Base-by-base conservation (phyloP, 2,888 invertebrate species). In the Nomada hirtipes region DNA sequence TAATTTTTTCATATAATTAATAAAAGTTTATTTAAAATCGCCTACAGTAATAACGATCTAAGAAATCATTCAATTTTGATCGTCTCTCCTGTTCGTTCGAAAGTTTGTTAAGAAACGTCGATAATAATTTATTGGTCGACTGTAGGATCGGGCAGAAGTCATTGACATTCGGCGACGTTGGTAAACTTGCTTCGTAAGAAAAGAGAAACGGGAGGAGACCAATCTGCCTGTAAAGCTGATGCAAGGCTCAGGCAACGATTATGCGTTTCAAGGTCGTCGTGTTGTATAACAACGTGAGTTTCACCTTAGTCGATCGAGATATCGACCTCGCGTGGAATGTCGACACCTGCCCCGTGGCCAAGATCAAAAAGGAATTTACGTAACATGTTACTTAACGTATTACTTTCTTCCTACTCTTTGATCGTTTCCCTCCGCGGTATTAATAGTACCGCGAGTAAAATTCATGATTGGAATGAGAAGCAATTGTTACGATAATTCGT, bases 271-370 rank as follows among this genome's bases (percentile, higher is more conserved):
- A 87, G 87, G 86, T 69, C 87, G 79, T 9, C 63, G 68, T 64
- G 83, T 87, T 87, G 83, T 85, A 80, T 87, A 87, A 87, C 87
- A 82, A 82, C 80, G 70, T 20, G 75, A 57, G 78, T 79, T 82
- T 75, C 71, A 71, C 80, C 75, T 70, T 67, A 65, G 68, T 23
- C 76, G 85, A 82, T 86, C 86, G 76, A 69, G 82, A 85, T 85
- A 87, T 85, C 87, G 87, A 82, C 87, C 86, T 85, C 81, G 87
- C 26, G 42, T 23, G 84, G 87, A 84, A 84, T 84, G 84, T 57
- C 61, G 74, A 15, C 72, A 20, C 36, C 50, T 71, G 60, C 60
- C 44, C 64, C 42, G 44, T 44, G 13, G 52, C 26, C 42, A 36
- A 23, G 26, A n/a, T 42, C 18, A 4, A 50, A 36, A 11, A 55